A percentile compares a stretch with the other conserved stretches of the same genome.
Evolutionary conservation across 2,113 vertebrate genomes (phyloP).

Genomic region (Phyllostomus hastatus): DNA sequence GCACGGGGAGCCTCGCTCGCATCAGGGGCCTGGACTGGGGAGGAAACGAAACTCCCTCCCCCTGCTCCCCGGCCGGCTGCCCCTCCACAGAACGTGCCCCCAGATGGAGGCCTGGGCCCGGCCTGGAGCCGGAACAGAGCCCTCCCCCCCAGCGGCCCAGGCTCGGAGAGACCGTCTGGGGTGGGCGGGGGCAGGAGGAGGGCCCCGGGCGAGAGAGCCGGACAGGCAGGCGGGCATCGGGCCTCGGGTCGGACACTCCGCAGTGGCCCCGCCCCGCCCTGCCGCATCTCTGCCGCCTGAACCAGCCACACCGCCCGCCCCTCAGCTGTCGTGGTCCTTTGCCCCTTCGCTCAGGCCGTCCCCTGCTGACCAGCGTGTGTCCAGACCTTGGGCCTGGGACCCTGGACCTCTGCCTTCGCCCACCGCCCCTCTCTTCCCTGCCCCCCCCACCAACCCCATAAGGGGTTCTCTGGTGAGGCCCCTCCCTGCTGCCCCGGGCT

Average conservation of each 20-base stretch:
- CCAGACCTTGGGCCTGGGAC: neutral
- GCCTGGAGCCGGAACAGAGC: neutral
- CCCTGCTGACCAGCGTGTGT: too few species aligned
- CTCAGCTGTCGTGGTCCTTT: too few species aligned
- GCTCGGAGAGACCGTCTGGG: too few species aligned
- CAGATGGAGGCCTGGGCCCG: neutral
- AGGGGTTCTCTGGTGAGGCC: neutral
- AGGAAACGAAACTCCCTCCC: conserved; percentile 17
- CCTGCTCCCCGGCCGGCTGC: neutral
- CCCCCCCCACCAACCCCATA: neutral
- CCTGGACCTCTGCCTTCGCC: neutral
- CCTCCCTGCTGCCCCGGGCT: neutral
- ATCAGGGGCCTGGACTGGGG: neutral
- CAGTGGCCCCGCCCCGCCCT: fast-evolving
- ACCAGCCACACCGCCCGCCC: neutral
- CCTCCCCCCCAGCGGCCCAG: too few species aligned
- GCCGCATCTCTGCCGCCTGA: neutral
- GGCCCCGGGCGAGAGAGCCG: neutral
- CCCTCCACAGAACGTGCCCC: neutral
- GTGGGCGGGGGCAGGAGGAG: neutral
- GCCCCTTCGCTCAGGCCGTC: neutral
- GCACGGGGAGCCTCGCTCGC: neutral
- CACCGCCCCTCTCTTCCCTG: neutral
- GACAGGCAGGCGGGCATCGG: neutral
- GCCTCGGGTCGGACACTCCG: neutral